Evolutionary conservation across 2,113 vertebrate genomes (phyloP).

Genomic region (Heterocephalus glaber): DNA sequence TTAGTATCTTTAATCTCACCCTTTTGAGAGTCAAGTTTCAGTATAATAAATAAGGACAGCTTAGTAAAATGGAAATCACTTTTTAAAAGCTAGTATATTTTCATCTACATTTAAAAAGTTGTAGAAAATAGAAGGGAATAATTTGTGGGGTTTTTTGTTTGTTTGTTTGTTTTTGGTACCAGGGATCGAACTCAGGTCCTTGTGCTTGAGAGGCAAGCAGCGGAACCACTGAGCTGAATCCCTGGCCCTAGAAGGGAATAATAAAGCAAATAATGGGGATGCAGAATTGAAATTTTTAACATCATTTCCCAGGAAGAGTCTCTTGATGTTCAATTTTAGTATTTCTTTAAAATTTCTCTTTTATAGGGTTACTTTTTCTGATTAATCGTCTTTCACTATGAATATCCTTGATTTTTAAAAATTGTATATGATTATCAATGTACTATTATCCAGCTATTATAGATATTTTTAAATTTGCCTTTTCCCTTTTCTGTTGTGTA

Average conservation of each 20-base stretch:
- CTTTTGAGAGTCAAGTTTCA: slow-evolving; percentile 36
- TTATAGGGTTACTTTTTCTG: neutral
- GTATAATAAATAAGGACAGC: neutral
- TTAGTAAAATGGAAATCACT: neutral
- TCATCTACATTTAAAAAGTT: neutral
- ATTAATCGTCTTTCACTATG: slow-evolving; percentile 6
- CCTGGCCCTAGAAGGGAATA: too few relatives aligned
- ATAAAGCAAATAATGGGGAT: slow-evolving; percentile 2
- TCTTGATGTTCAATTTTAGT: neutral
- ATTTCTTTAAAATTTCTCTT: slow-evolving; percentile 25
- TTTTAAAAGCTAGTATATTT: slow-evolving; percentile 47
- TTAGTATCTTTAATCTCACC: neutral
- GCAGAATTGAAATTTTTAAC: neutral
- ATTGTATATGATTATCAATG: neutral
- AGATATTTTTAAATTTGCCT: slow-evolving; percentile 25
- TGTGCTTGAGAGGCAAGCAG: too few relatives aligned
- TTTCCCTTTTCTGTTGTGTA: neutral
- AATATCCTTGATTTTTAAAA: neutral
- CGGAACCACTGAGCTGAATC: too few relatives aligned
- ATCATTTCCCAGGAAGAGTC: slow-evolving; percentile 1
- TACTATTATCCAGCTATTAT: neutral
- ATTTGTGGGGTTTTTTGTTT: too few relatives aligned
- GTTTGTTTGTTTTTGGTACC: too few relatives aligned
- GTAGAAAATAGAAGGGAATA: slow-evolving; percentile 6
- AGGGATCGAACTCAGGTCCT: too few relatives aligned